These are phyloP conservation scores for Apocheima hispidaria DNA, from an alignment of 2,888 invertebrate genomes.

Conservation along the genomic window DNA sequence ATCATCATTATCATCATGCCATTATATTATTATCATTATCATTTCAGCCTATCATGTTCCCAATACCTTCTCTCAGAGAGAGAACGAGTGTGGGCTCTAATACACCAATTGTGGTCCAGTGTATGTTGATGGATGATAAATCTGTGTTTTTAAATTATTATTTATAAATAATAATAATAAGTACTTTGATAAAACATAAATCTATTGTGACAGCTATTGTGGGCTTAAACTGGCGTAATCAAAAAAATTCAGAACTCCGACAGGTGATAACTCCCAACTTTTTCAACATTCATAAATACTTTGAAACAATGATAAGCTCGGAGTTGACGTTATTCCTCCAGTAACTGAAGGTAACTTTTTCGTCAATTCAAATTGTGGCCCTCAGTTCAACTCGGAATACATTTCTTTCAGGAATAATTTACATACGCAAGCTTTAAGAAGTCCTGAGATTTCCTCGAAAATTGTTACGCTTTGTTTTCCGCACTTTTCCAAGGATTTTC, in stretches of 20 bases:
- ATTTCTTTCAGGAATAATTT: conserved; percentile 50
- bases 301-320: conserved; percentile 34
- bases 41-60: too few species aligned
- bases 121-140: too few species aligned
- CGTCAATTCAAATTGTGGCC: conserved; percentile 49
- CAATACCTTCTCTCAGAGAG: too few species aligned
- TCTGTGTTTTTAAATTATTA: too few species aligned
- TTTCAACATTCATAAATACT: conserved; percentile 32
- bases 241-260: conserved; percentile 20
- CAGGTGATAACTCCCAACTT: conserved; percentile 16
- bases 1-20: too few species aligned
- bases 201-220: neutral
- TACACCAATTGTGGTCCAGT: too few species aligned
- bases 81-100: too few species aligned
- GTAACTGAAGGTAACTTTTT: conserved; percentile 27
- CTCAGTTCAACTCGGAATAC: conserved; percentile 45
- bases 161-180: too few species aligned
- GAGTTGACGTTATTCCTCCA: conserved; percentile 33
- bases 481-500: conserved; percentile 17
- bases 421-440: conserved; percentile 45
- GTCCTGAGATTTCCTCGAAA: conserved; percentile 34
- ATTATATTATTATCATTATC: too few species aligned
- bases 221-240: conserved; percentile 15
- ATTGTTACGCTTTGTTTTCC: conserved; percentile 38
- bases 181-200: neutral